Evolutionary conservation across 2,888 invertebrate genomes (phyloP).

Genomic region (Bursaphelenchus okinawaensis): DNA sequence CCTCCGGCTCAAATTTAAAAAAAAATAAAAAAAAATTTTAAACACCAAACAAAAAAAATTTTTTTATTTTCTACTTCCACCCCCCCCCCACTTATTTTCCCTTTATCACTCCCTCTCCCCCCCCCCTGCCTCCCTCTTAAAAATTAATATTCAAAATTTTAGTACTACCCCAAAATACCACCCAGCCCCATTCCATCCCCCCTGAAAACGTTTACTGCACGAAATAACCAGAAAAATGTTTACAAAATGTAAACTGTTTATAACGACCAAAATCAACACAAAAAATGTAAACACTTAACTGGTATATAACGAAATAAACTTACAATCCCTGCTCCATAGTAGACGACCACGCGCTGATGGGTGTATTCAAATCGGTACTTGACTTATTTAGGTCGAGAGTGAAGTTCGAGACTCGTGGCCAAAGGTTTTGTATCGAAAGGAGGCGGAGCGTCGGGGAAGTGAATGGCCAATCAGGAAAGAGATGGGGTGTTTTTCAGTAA

Average conservation of each 20-base stretch:
- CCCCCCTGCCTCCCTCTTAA: no score
- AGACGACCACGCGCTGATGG: not conserved
- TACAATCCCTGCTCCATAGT: not conserved
- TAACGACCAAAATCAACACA: not conserved
- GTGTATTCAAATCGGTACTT: no score
- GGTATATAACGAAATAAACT: not conserved
- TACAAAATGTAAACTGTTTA: not conserved
- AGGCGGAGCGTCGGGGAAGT: no score
- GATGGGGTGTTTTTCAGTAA: not conserved
- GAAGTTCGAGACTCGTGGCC: not conserved
- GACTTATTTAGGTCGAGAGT: not conserved
- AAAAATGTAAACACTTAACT: not conserved
- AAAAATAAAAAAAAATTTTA: no score
- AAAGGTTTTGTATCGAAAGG: not conserved
- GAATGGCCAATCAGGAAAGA: not conserved
- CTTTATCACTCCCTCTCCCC: no score
- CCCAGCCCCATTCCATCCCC: not conserved
- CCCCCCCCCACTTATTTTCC: no score
- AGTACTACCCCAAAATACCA: not conserved
- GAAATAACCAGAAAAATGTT: not conserved
- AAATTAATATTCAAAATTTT: not conserved
- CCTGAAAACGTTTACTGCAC: not conserved
- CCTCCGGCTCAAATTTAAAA: no score
- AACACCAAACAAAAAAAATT: no score
- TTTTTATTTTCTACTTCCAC: no score